phyloP scores from a whole-genome alignment of 2,113 vertebrate species.

The Dromiciops gliroides region DNA sequence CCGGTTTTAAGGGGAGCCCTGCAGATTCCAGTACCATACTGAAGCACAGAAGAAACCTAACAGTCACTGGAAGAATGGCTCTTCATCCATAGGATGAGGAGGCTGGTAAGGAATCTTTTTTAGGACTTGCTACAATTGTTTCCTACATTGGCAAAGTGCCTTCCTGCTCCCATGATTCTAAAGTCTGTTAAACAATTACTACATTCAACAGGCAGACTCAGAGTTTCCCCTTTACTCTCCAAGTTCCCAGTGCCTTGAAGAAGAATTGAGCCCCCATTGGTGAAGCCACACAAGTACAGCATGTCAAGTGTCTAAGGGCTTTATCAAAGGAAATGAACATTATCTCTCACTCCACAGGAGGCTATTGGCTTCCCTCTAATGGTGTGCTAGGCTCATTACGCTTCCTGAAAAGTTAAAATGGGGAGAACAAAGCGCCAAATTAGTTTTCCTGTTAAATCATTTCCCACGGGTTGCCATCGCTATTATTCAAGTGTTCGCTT shows the following conservation, averaged over 20 bases:
- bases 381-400: too few relatives aligned
- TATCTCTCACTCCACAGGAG: not conserved
- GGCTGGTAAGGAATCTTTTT: slow-evolving; percentile 12
- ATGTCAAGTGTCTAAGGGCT: not conserved
- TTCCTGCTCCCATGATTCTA: slow-evolving; percentile 34
- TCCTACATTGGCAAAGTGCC: slow-evolving; percentile 14
- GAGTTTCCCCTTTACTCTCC: not conserved
- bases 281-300: not conserved
- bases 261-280: not conserved
- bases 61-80: slow-evolving; percentile 41
- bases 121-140: slow-evolving; percentile 22
- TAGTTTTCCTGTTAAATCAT: not conserved
- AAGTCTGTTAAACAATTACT: slow-evolving; percentile 29
- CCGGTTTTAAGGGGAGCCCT: slow-evolving; percentile 9
- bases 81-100: slow-evolving; percentile 39
- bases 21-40: not conserved
- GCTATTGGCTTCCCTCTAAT: not conserved
- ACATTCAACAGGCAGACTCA: not conserved
- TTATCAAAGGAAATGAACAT: not conserved
- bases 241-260: not conserved
- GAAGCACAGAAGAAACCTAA: slow-evolving; percentile 49
- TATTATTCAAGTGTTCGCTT: not conserved
- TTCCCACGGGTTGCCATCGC: not conserved
- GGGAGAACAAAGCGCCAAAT: not conserved
- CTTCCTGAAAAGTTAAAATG: not conserved